Percentiles rank a stretch among this genome's conserved stretches.
These are phyloP conservation scores for Apodemus agrarius DNA, from an alignment of 2,797 vertebrate species.

Conservation along the genomic window DNA sequence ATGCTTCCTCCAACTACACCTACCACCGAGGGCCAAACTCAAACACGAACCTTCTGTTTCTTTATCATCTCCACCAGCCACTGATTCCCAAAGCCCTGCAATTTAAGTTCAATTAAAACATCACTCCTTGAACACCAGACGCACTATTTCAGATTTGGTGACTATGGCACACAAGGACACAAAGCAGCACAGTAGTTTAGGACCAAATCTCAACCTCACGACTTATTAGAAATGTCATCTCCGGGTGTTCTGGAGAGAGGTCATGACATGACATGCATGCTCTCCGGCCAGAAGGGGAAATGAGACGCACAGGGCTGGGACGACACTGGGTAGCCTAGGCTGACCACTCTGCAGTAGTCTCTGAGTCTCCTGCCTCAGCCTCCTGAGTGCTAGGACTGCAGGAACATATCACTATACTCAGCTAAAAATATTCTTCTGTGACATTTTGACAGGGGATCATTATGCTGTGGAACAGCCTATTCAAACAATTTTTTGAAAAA, in stretches of 20 bases:
- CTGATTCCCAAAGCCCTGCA: neutral
- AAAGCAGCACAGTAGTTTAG: neutral
- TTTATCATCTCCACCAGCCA: neutral
- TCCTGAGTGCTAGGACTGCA: neutral
- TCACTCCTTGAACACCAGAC: neutral
- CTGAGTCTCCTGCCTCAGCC: neutral
- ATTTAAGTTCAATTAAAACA: constrained; percentile 28
- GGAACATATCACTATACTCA: neutral
- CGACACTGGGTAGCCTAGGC: neutral
- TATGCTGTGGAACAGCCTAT: neutral
- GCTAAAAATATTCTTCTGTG: neutral
- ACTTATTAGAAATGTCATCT: neutral
- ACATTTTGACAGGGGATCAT: neutral
- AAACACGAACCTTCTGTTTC: neutral
- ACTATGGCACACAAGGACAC: neutral
- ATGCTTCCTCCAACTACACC: neutral
- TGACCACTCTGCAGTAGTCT: neutral
- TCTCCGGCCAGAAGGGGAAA: neutral
- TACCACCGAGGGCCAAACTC: neutral
- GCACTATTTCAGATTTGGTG: neutral
- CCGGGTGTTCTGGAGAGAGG: neutral
- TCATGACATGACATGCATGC: neutral
- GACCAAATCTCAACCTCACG: neutral
- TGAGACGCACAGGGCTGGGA: neutral
- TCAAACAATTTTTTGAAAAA: constrained; percentile 8